Base-by-base conservation (phyloP, 2,113 vertebrate genomes). In the Lasiurus cinereus region DNA sequence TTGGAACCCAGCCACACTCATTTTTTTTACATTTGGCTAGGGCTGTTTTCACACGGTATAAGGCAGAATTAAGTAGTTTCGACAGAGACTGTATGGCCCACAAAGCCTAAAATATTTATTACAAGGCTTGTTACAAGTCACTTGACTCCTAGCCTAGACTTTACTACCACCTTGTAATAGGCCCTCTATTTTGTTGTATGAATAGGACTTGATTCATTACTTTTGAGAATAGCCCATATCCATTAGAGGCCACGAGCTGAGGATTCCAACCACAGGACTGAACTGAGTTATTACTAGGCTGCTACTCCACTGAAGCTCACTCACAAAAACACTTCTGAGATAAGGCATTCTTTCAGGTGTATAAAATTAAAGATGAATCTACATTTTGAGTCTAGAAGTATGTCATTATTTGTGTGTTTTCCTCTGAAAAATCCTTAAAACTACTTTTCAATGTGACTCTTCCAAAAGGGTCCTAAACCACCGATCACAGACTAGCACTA, bases 301-400 rank as follows among this genome's bases (percentile, higher is more conserved):
- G 64, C 5, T 9, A 18, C 9, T 56, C 27, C 77, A 46, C 22
- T 11, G 72, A 77, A 29, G 14, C 27, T 31, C 33, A 86, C 13
- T 79, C 14, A 19, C n/a, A 69, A 10, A 59, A 56, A 27, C 8
- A 14, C 52, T 52, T 59, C 36, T 46, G 29, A 80, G 43, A 83
- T 73, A 67, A 72, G 78, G 83, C 19, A 15, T 39, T 76, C 8
- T 74, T 78, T 56, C 39, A 19, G 27, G 18, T n/a, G 4, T 62
- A 48, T 87, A 86, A 91, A 93, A 74, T 29, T n/a, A 70, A 88
- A 76, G 52, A 33, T 39, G 48, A 66, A 56, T 78, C 31, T 84
- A 64, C 18, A n/a, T 90, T 84, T 77, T 84, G 78, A 82, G 27
- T 31, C 50, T 18, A 83, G 4, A 79, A 50, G 66, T 82, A 43